These are phyloP conservation scores for Pammene fasciana DNA, from an alignment of 2,888 invertebrate genomes.

Conservation along the genomic window DNA sequence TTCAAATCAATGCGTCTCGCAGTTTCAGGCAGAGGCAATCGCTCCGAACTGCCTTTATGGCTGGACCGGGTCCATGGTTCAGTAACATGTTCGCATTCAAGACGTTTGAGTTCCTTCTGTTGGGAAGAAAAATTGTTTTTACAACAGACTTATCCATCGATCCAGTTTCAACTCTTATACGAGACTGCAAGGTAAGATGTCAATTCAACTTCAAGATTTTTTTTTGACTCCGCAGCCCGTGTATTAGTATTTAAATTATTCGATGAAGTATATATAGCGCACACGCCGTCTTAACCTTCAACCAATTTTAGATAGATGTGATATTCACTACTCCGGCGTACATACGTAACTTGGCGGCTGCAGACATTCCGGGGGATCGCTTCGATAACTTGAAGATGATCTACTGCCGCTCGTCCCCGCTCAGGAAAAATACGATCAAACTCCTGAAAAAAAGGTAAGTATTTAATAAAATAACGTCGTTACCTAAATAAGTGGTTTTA, in stretches of 20 bases:
- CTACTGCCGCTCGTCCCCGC: not conserved
- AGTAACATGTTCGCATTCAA: conserved; percentile 2
- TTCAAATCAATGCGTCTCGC: no score
- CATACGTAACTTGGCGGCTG: not conserved
- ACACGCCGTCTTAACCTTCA: no score
- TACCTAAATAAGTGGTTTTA: no score
- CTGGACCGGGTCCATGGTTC: not conserved
- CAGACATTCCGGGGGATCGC: not conserved
- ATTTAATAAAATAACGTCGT: no score
- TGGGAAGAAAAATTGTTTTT: conserved; percentile 23
- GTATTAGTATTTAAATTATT: no score
- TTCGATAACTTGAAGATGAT: conserved; percentile 21
- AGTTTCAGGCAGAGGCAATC: conserved; percentile 6
- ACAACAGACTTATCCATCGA: not conserved
- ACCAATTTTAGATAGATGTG: conserved; percentile 9
- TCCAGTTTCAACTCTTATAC: not conserved
- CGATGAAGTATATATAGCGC: no score
- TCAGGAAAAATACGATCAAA: conserved; percentile 9
- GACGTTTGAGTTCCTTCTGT: conserved; percentile 12
- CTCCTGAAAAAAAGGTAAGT: conserved; percentile 1
- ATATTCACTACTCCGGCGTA: conserved; percentile 1
- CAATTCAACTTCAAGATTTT: no score
- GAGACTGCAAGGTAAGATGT: not conserved
- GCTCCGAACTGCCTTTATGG: conserved; percentile 7
- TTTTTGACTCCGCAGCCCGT: no score